These are phyloP conservation scores for Holacanthus passer DNA, from an alignment of 2,113 vertebrate species.

Conservation along the genomic window DNA sequence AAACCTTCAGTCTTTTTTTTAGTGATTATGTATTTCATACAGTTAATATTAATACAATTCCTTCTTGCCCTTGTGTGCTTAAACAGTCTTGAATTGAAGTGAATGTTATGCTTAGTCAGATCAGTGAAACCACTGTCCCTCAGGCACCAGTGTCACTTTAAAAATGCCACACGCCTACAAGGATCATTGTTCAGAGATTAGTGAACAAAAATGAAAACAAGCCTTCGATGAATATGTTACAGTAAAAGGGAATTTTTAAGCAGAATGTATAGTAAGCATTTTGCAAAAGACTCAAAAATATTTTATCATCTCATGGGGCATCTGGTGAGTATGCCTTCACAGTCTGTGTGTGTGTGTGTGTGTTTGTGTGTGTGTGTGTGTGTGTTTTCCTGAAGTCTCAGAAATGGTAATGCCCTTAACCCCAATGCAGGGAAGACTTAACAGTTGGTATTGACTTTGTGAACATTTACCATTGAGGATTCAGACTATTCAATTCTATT, in stretches of 20 bases:
- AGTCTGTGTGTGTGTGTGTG: constrained; percentile 46
- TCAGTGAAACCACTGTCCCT: constrained; percentile 67
- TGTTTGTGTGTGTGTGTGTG: constrained; percentile 53
- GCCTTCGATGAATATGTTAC: constrained; percentile 62
- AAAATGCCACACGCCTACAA: constrained; percentile 54
- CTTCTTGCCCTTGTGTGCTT: constrained; percentile 27
- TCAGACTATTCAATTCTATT: constrained; percentile 83
- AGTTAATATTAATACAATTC: constrained; percentile 45
- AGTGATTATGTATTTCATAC: constrained; percentile 21
- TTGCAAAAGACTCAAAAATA: constrained; percentile 75
- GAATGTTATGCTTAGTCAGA: constrained; percentile 56
- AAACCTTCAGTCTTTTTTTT: constrained; percentile 5
- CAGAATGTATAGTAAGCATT: constrained; percentile 76
- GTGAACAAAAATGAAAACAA: constrained; percentile 75
- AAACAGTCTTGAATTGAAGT: constrained; percentile 40
- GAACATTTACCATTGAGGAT: constrained; percentile 80
- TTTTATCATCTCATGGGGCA: constrained; percentile 77
- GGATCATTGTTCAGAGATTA: constrained; percentile 75
- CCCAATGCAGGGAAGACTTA: constrained; percentile 76
- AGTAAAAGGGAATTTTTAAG: constrained; percentile 75
- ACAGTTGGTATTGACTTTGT: constrained; percentile 81
- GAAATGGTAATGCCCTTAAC: constrained; percentile 82
- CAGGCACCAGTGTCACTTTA: constrained; percentile 71
- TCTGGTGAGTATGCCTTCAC: constrained; percentile 63
- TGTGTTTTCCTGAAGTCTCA: constrained; percentile 73